These are phyloP conservation scores for Lottia gigantea DNA, from an alignment of 2,888 invertebrate genomes.

Conservation along the genomic window DNA sequence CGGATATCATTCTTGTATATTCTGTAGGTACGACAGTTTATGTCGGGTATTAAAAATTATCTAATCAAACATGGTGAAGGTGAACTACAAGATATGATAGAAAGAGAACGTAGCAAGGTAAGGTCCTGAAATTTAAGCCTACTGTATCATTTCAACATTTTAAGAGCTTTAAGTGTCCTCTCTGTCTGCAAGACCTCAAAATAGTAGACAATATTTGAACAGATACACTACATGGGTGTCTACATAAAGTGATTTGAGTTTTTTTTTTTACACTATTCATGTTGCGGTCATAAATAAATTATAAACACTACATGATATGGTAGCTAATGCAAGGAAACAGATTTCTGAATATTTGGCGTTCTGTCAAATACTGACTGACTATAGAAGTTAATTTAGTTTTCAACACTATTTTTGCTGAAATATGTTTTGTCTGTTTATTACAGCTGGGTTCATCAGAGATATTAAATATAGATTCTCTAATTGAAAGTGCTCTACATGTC, in stretches of 20 bases:
- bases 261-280: too few relatives aligned
- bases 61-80: conserved; percentile 94
- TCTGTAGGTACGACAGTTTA: conserved; percentile 84
- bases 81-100: conserved; percentile 90
- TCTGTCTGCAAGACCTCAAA: not conserved
- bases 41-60: conserved; percentile 99
- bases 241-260: too few relatives aligned
- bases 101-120: conserved; percentile 84
- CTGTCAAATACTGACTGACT: too few relatives aligned
- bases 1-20: too few relatives aligned
- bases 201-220: too few relatives aligned
- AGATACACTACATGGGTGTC: too few relatives aligned
- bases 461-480: conserved; percentile 92
- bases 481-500: conserved; percentile 94
- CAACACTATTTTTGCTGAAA: not conserved
- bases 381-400: too few relatives aligned
- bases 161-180: not conserved
- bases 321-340: too few relatives aligned
- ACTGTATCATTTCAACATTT: not conserved
- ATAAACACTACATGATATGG: too few relatives aligned
- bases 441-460: conserved; percentile 89
- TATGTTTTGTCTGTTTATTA: conserved; percentile 19
- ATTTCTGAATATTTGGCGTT: too few relatives aligned
- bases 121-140: conserved; percentile 24
- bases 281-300: too few relatives aligned